Conservation (phyloP, 2,113 vertebrate species). For the Tursiops truncatus region DNA sequence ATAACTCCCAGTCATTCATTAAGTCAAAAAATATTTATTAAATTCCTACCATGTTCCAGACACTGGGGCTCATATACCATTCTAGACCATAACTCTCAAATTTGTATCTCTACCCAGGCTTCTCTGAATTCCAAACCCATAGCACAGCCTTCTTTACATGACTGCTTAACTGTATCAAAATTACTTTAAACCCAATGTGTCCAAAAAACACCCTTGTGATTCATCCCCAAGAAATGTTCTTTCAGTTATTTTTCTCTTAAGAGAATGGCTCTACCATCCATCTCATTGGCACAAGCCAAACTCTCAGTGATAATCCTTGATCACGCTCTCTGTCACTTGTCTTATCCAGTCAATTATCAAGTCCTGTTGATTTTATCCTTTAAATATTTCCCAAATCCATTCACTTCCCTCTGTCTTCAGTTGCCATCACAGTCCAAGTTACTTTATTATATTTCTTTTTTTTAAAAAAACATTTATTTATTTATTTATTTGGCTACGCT, state of each 20-base stretch:
- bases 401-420: background rate
- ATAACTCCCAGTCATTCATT: background rate
- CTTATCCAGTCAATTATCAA: background rate
- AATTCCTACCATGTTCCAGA: background rate
- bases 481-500: too few relatives aligned
- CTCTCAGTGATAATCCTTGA: background rate
- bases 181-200: background rate
- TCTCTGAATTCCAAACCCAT: background rate
- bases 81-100: background rate
- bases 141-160: background rate
- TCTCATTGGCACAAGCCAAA: background rate
- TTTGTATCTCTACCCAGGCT: background rate
- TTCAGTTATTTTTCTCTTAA: background rate
- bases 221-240: background rate
- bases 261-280: background rate
- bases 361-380: background rate
- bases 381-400: background rate
- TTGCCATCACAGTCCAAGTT: background rate
- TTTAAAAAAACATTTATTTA: accelerated
- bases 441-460: too few relatives aligned
- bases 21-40: background rate
- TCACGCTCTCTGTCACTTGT: background rate
- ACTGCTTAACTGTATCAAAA: background rate
- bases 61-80: background rate
- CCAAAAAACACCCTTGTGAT: background rate